Conservation (phyloP, 2,797 vertebrate species). For the Schizopygopsis pylzovi region DNA sequence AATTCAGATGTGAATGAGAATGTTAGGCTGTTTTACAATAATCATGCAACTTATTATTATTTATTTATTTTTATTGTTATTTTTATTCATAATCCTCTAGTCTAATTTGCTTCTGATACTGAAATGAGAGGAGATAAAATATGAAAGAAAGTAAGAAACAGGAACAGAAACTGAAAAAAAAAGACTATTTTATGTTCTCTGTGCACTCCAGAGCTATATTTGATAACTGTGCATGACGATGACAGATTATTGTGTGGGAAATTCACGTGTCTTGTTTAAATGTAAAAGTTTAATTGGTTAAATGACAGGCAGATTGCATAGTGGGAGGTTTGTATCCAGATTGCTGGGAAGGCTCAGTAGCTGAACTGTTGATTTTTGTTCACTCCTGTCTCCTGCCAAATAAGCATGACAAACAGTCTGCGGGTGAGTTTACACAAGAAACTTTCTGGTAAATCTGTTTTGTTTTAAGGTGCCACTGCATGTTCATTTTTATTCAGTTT, state of each 20-base stretch:
- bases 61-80: background rate
- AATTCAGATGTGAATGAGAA: background rate
- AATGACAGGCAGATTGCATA: constrained; percentile 63
- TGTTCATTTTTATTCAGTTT: background rate
- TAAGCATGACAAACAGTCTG: constrained; percentile 50
- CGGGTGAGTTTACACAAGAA: constrained; percentile 32
- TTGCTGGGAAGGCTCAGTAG: constrained; percentile 52
- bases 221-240: background rate
- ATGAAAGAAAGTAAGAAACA: background rate
- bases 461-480: constrained; percentile 24
- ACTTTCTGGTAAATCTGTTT: constrained; percentile 39
- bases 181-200: background rate
- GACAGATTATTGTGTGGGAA: constrained; percentile 45
- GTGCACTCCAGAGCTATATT: constrained; percentile 40
- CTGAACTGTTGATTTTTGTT: constrained; percentile 53
- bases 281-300: constrained; percentile 55
- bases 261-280: constrained; percentile 41
- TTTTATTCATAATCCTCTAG: background rate
- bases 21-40: background rate
- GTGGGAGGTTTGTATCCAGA: constrained; percentile 63
- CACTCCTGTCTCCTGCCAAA: constrained; percentile 53
- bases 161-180: background rate
- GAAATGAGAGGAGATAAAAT: background rate
- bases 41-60: background rate
- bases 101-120: background rate